phyloP scores from a whole-genome alignment of 2,113 vertebrate genomes.

The Myiagra hebetior region DNA sequence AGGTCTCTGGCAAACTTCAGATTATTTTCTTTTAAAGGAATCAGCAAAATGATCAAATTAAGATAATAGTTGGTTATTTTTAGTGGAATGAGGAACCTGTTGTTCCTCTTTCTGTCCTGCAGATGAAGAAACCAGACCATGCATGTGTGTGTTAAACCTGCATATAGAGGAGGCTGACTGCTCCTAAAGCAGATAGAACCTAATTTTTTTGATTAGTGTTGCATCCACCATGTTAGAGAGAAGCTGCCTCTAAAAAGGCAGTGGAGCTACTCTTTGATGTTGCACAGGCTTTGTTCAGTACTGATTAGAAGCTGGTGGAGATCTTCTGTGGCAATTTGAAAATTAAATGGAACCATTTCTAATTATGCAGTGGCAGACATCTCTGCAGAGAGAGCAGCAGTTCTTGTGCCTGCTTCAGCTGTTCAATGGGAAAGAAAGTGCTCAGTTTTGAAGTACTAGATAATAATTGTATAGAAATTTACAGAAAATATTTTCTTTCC shows the following conservation, averaged over 20 bases:
- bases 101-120: neutral
- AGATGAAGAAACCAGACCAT: neutral
- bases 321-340: neutral
- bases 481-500: neutral
- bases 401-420: neutral
- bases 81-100: neutral
- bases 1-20: neutral
- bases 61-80: neutral
- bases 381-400: neutral
- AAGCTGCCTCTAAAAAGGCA: neutral
- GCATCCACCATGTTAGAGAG: neutral
- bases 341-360: neutral
- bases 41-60: neutral
- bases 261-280: neutral
- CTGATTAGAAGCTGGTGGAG: neutral
- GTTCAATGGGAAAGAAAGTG: neutral
- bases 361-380: conserved; percentile 17
- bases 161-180: neutral
- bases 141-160: neutral
- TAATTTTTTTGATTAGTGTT: neutral
- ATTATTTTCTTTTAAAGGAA: neutral
- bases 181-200: neutral
- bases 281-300: neutral
- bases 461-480: neutral
- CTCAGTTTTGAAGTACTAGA: neutral